Base-by-base conservation (phyloP, 2,888 invertebrate genomes). In the Candidula unifasciata region DNA sequence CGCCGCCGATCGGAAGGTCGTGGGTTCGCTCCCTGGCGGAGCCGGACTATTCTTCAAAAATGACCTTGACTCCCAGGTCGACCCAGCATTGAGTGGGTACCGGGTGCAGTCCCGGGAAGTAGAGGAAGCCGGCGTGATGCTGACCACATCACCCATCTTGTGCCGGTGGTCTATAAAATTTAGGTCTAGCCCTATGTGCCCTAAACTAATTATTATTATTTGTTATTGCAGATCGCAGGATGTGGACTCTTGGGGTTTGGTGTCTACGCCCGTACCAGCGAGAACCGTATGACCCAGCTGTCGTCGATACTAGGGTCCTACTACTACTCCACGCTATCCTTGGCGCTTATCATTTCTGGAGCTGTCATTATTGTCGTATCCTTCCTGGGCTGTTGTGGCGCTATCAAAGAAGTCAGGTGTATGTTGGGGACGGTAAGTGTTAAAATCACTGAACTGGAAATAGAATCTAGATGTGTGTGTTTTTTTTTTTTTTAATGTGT, bases 331-430 rank as follows among this genome's bases (percentile, higher is more conserved):
- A 97, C 97, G 44, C 96, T 97, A 0, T 96, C 97, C 68, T 97
- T 96, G 91, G 96, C 97, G 85, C 95, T 98, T 87, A 95, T 97
- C 80, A 96, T 96, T 35, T 96, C 97, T 86, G 98, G 98, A 10
- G 95, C 96, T 57, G 95, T 97, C 86, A 96, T 97, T 86, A 96
- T 97, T 90, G 92, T 98, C 87, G 95, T 98, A 82, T 96, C 98
- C 18, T 96, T 98, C 93, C 95, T 98, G 87, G 98, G 98, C 84
- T 98, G 98, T 94, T 95, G 97, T 91, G 98, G 98, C 73, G 97
- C 98, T n/a, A 96, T 97, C 74, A 97, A 96, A 93, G 98, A 98
- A 95, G 96, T 98, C 92, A 96, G 97, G 94, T 98, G 98, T 94
- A 96, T 98, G 96, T 95, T 98, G 77, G 95, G 98, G 84, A 97